phyloP scores from a whole-genome alignment of 2,797 vertebrate genomes.

The Antennarius maculatus region DNA sequence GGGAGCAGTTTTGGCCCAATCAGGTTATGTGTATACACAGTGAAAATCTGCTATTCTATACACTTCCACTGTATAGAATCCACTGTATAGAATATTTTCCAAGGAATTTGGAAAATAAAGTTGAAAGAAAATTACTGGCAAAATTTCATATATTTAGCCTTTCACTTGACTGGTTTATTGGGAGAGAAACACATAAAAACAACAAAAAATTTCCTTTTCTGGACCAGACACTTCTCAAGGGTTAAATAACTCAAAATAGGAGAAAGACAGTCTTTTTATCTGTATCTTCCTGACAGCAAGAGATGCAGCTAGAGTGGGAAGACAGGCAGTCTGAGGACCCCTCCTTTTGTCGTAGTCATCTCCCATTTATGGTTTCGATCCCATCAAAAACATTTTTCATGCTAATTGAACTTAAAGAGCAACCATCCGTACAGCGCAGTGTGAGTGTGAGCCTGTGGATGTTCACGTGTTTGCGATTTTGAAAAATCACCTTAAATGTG shows the following conservation, averaged over 20 bases:
- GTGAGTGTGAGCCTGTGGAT: conserved; percentile 27
- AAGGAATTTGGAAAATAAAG: no score
- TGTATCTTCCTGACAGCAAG: conserved; percentile 34
- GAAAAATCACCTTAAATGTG: conserved; percentile 55
- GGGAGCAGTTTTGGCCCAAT: no score
- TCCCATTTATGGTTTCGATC: conserved; percentile 72
- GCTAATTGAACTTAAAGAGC: conserved; percentile 81
- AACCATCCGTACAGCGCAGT: conserved; percentile 50
- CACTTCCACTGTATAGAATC: no score
- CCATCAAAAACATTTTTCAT: conserved; percentile 79
- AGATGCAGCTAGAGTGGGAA: conserved; percentile 11
- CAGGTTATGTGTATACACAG: no score
- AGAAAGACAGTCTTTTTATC: conserved; percentile 47
- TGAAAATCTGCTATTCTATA: no score
- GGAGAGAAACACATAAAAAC: no score
- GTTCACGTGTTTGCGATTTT: conserved; percentile 35
- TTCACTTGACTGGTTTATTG: no score
- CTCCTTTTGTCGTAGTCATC: conserved; percentile 33
- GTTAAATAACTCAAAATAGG: conserved; percentile 45
- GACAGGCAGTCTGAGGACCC: conserved; percentile 12
- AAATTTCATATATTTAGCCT: no score
- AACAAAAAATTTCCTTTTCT: no score
- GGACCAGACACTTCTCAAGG: no score
- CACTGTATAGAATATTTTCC: no score
- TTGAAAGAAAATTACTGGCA: no score